A percentile compares a stretch with the other conserved stretches of the same genome.
Conservation (phyloP, 1,140 invertebrate species). For the Calliopsis andreniformis region DNA sequence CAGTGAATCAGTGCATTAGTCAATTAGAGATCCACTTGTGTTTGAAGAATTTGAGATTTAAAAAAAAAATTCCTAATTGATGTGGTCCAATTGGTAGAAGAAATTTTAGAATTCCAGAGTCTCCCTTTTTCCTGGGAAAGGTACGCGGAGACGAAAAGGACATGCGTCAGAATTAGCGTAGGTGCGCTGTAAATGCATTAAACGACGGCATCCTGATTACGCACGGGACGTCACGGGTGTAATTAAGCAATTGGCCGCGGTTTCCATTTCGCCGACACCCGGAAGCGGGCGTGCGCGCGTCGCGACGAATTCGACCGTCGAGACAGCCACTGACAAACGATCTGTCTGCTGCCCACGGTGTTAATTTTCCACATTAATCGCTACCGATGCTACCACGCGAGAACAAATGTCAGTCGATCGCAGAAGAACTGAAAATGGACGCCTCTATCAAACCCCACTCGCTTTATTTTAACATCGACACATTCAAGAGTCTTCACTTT, state of each 20-base stretch:
- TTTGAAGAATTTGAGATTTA: too few species aligned
- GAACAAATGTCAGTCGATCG: conserved; percentile 18
- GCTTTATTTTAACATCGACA: too few species aligned
- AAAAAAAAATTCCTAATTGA: too few species aligned
- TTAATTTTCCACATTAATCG: conserved; percentile 42
- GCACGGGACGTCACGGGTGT: conserved; percentile 67
- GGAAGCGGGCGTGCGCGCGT: conserved; percentile 45
- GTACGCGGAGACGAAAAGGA: too few species aligned
- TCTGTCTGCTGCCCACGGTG: conserved; percentile 10
- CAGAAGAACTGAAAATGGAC: background rate
- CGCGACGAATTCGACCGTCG: conserved; percentile 44
- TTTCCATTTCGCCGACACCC: conserved; percentile 74
- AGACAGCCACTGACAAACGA: conserved; percentile 28
- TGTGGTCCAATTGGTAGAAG: too few species aligned
- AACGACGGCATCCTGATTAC: conserved; percentile 80
- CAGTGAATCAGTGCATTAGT: too few species aligned
- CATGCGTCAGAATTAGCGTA: conserved; percentile 71
- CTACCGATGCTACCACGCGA: background rate
- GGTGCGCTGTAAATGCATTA: conserved; percentile 74
- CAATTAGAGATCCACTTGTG: too few species aligned
- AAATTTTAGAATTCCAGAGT: too few species aligned
- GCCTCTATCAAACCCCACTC: too few species aligned
- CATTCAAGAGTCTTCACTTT: too few species aligned
- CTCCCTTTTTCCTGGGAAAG: too few species aligned
- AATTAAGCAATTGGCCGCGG: conserved; percentile 80